Evolutionary conservation across 2,113 vertebrate species (phyloP), one percentile per base, ranked within the genome.

Genomic region (Oreochromis spilurus): DNA sequence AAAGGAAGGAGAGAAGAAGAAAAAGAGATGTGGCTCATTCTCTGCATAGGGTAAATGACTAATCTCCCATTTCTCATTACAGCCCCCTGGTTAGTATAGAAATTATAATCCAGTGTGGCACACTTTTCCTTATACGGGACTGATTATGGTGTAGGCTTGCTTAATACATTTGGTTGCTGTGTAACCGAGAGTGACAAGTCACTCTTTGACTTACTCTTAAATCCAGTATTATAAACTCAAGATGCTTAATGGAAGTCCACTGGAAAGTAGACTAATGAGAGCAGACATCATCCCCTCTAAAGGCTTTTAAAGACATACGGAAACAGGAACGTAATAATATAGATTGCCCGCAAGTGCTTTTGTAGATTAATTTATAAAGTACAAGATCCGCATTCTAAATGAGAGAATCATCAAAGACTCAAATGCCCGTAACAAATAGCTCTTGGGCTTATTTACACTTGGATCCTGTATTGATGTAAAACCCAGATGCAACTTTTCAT

Each of bases 51-150:
- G 79, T 92, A 85, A 94, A 91, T 91, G 85, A 83, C 86, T 94
- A 93, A 94, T 89, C 91, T 89, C 29, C 48, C 67, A 79, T 43
- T 87, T 93, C 82, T 86, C 50, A 85, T 87, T 91, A 54, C 79
- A 83, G 72, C 77, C 31, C 62, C 40, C 26, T 17, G 19, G 77
- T 84, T 85, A 83, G 83, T 10, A 72, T 60, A 60, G 85, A 86
- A 81, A 34, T n/a, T 65, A 5, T 94, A 83, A 94, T 93, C 87
- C 83, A 88, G 21, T 16, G 85, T 86, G 89, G 80, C 89, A 88
- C 84, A 90, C 55, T 82, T 90, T 92, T 88, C 84, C 40, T 84
- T 70, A 75, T 36, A 82, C 53, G 55, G 58, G 40, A 84, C 80
- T 21, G 31, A 82, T 57, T 75, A 31, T 2, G 31, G 8, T 80